Base-by-base conservation (phyloP, 2,113 vertebrate species). In the Anser brachyrhynchus region DNA sequence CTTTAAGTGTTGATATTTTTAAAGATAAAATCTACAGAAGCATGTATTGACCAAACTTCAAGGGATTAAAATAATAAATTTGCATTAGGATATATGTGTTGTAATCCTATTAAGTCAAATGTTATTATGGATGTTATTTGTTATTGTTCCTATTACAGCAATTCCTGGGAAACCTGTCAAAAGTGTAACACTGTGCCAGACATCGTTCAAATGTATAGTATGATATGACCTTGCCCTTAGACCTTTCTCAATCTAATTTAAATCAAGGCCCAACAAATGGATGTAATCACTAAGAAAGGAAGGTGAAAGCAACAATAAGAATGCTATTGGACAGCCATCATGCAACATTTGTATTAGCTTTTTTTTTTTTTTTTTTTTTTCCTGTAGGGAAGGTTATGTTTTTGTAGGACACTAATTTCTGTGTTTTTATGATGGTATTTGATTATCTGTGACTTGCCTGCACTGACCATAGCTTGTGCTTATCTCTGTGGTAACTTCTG, bases 201-300 rank as follows among this genome's bases (percentile, higher is more conserved):
- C 23, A 57, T 75, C 79, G 35, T 39, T 89, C 20, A 67, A 77
- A 74, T 1, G 3, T 64, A 44, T 21, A 65, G 46, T 74, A 58
- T 92, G 83, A 67, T 39, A 90, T n/a, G 76, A 93, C 80, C 90
- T 96, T 92, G 88, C 79, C 83, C 76, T 69, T 22, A 84, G 88
- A 95, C 79, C 65, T 92, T 90, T 91, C 66, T 20, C 69, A 86
- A 69, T 81, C 65, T 89, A 76, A 90, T 93, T 85, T 88, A 93
- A 83, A 33, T 79, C n/a, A 37, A 83, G 37, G 19, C 20, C 33
- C 22, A 86, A 57, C 61, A 94, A 77, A 96, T 65, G 61, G 39
- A 75, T 89, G 51, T 19, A 64, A 95, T 79, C 39, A 58, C 33
- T 78, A 28, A 57, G 49, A 84, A 83, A 77, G 52, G 46, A 92